Base-by-base conservation (phyloP, 2,888 invertebrate species). In the Philopedon plagiatum region DNA sequence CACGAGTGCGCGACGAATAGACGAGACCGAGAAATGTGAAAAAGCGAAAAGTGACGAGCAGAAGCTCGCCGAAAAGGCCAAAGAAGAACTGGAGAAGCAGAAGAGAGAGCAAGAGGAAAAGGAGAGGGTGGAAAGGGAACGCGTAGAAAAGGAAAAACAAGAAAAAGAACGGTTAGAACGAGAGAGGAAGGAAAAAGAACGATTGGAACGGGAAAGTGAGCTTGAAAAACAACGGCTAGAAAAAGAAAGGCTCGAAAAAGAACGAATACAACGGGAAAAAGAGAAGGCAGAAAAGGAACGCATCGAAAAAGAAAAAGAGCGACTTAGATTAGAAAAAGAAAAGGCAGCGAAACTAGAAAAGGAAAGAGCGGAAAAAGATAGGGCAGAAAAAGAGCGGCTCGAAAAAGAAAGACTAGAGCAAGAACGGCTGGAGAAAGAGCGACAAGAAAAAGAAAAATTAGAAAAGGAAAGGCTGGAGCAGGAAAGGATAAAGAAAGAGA, bases 61-160 rank as follows among this genome's bases (percentile, higher is more conserved):
- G 62, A 82, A 82, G 57, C 78, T 86, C 68, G 78, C 84, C 71
- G 86, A 86, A 37, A 85, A 85, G 72, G 84, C 85, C 69, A 81
- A 82, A 54, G 75, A 81, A 58, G 82, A 86, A 81, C 81, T 83
- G 78, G 80, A 86, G 74, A 78, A 78, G 69, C 76, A 77, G 64
- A 81, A 81, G 64, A 80, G 80, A 75, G 84, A 85, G 65, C 81
- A 82, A 29, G 74, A 84, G 19, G 86, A 86, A 60, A 83, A 82
- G 37, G 84, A 85, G 66, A 79, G 76, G 74, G 56, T 78, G 44
- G 85, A 84, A 75, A 81, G 78, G 75, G 83, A 84, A 63, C 79
- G 81, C 32, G 62, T 82, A 15, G 85, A 86, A 54, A 83, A 82
- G 41, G 82, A 82, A 65, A 79, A 75, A 67, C 79, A 60, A 26